These are phyloP conservation scores for Gastracanthus pulcherrimus DNA, from an alignment of 2,888 invertebrate genomes.

Conservation along the genomic window DNA sequence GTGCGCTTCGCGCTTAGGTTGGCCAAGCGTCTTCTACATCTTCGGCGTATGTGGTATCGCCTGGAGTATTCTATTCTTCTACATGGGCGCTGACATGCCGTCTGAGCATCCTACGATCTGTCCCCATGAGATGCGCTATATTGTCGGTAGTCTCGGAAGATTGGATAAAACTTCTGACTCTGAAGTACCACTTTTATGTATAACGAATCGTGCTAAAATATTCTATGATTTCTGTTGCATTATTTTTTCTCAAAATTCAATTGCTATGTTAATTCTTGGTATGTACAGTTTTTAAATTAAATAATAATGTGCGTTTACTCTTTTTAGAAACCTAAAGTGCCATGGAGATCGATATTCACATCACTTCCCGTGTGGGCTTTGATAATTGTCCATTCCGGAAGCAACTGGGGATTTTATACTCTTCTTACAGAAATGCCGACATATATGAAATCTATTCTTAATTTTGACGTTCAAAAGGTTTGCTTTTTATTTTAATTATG, in stretches of 20 bases:
- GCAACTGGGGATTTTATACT: slow-evolving; percentile 87
- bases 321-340: slow-evolving; percentile 76
- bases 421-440: slow-evolving; percentile 85
- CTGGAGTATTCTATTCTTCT: slow-evolving; percentile 80
- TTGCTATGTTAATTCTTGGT: neutral
- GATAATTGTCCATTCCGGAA: slow-evolving; percentile 82
- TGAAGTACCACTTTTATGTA: slow-evolving; percentile 16
- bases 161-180: slow-evolving; percentile 15
- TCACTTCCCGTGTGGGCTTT: slow-evolving; percentile 84
- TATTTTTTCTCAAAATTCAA: neutral
- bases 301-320: neutral
- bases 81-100: slow-evolving; percentile 81
- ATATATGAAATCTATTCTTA: slow-evolving; percentile 82
- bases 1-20: slow-evolving; percentile 80
- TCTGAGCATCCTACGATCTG: slow-evolving; percentile 80
- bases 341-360: slow-evolving; percentile 83
- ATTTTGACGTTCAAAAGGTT: slow-evolving; percentile 82
- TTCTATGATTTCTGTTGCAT: too few relatives aligned
- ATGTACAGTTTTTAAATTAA: neutral
- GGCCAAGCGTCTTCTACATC: slow-evolving; percentile 85
- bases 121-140: slow-evolving; percentile 80
- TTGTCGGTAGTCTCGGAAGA: slow-evolving; percentile 79
- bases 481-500: too few relatives aligned
- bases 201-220: neutral
- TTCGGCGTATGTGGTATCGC: slow-evolving; percentile 80